These are phyloP conservation scores for Lepus townsendii DNA, from an alignment of 2,797 vertebrate genomes.

Conservation along the genomic window DNA sequence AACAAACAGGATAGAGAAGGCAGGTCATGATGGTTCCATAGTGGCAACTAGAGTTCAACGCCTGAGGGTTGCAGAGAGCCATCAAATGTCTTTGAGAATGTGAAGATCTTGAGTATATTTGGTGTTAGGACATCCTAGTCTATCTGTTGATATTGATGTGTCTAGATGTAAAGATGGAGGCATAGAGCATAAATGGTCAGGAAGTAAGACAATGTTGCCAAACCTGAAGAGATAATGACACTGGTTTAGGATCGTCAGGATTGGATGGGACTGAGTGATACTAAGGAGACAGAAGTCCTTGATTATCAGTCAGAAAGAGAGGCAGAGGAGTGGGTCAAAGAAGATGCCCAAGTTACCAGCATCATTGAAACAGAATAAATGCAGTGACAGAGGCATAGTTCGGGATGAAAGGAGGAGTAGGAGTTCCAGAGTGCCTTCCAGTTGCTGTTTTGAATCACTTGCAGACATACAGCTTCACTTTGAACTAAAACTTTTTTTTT, in stretches of 20 bases:
- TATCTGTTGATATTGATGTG: not conserved
- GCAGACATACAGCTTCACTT: not conserved
- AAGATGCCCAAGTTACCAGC: not conserved
- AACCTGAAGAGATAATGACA: not conserved
- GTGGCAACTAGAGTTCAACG: not conserved
- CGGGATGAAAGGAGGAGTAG: not conserved
- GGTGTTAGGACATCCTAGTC: not conserved
- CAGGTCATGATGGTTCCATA: not conserved
- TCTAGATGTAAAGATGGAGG: too few relatives aligned
- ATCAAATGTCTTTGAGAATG: not conserved
- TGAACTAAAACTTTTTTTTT: not conserved
- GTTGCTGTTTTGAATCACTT: not conserved
- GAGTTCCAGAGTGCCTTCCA: not conserved
- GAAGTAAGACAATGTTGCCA: not conserved
- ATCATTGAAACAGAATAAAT: not conserved
- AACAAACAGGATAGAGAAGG: not conserved
- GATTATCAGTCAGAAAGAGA: not conserved
- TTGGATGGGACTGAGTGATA: accelerated
- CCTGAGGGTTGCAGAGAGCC: not conserved
- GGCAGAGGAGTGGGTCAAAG: not conserved
- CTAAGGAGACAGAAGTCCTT: not conserved
- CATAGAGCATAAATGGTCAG: not conserved
- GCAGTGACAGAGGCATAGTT: not conserved
- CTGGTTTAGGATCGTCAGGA: too few relatives aligned
- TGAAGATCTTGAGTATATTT: not conserved